Evolutionary conservation across 2,888 invertebrate species (phyloP).

Genomic region (Troides oblongomaculatus): DNA sequence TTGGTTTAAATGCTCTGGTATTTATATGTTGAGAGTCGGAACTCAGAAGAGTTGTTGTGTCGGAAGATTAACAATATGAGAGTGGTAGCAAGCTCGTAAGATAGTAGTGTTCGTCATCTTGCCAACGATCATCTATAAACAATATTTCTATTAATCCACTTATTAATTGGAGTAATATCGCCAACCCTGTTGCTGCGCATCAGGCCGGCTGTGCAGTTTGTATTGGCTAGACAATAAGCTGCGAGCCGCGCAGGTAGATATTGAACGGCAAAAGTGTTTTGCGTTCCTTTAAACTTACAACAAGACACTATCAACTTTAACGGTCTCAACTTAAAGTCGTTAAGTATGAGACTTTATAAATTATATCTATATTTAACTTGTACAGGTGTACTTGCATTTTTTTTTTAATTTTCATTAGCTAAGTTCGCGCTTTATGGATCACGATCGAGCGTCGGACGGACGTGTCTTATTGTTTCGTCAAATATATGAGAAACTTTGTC

Average conservation of each 20-base stretch:
- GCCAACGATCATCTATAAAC: not conserved
- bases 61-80: too few species aligned
- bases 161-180: slow-evolving; percentile 36
- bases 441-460: slow-evolving; percentile 70
- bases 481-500: slow-evolving; percentile 73
- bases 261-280: slow-evolving; percentile 44
- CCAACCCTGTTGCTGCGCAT: slow-evolving; percentile 63
- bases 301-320: slow-evolving; percentile 37
- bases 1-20: too few species aligned
- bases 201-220: slow-evolving; percentile 71
- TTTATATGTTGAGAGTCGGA: too few species aligned
- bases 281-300: slow-evolving; percentile 24
- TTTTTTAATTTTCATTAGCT: slow-evolving; percentile 73
- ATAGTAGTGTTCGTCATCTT: too few species aligned
- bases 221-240: slow-evolving; percentile 73
- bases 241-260: slow-evolving; percentile 73
- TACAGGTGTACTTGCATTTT: slow-evolving; percentile 67
- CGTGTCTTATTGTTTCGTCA: slow-evolving; percentile 75
- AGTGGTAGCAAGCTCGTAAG: too few species aligned
- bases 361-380: slow-evolving; percentile 38
- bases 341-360: slow-evolving; percentile 15
- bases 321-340: slow-evolving; percentile 33
- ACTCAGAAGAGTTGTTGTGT: too few species aligned
- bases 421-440: slow-evolving; percentile 77
- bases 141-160: not conserved